Conservation (phyloP, 2,797 vertebrate genomes). For the Labroides dimidiatus region DNA sequence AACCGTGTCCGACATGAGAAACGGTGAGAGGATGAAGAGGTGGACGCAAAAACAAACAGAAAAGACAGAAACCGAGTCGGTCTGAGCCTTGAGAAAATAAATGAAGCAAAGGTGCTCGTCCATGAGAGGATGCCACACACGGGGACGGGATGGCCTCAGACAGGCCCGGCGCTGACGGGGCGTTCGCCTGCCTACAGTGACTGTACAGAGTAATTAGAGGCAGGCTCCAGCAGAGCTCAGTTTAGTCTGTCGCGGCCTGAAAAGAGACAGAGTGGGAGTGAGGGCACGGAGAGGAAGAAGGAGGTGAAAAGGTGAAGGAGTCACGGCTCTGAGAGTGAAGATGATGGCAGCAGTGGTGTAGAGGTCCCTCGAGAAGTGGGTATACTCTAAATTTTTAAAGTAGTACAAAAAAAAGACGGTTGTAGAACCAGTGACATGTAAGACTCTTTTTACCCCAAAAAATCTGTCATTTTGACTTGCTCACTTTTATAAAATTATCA, state of each 20-base stretch:
- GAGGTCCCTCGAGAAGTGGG: too few species aligned
- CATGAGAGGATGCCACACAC: constrained; percentile 73
- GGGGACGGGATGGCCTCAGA: constrained; percentile 61
- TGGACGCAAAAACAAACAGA: constrained; percentile 43
- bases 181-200: constrained; percentile 53
- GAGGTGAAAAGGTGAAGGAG: constrained; percentile 43
- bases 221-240: constrained; percentile 77
- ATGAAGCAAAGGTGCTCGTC: constrained; percentile 40
- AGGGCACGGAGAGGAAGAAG: constrained; percentile 62
- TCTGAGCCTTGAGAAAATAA: constrained; percentile 57
- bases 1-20: constrained; percentile 37
- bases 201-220: constrained; percentile 79
- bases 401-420: too few species aligned
- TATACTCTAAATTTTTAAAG: too few species aligned
- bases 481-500: too few species aligned
- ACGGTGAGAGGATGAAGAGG: constrained; percentile 35
- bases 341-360: too few species aligned
- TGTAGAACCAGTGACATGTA: too few species aligned
- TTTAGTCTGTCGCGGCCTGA: constrained; percentile 80
- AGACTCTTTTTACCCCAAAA: too few species aligned
- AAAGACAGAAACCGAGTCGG: constrained; percentile 38
- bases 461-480: too few species aligned
- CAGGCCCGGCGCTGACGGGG: constrained; percentile 65
- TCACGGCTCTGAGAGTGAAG: too few species aligned
- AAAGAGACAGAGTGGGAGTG: constrained; percentile 79